phyloP scores from a whole-genome alignment of 2,888 invertebrate genomes.

The Thereva nobilitata region DNA sequence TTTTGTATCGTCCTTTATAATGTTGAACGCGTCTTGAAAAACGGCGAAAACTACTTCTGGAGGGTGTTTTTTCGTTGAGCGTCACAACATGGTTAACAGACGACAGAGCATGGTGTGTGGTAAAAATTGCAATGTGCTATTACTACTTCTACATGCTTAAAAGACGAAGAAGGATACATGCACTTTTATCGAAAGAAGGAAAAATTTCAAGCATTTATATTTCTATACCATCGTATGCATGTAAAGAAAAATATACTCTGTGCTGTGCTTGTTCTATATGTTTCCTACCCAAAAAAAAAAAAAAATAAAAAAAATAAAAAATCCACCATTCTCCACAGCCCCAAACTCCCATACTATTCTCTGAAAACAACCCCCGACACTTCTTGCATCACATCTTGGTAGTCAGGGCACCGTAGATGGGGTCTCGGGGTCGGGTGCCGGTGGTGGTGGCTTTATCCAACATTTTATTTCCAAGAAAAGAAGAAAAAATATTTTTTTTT shows the following conservation, averaged over 20 bases:
- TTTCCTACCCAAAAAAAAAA: background rate
- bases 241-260: constrained; percentile 31
- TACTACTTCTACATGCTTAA: constrained; percentile 39
- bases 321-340: too few relatives aligned
- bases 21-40: constrained; percentile 40
- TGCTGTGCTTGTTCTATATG: constrained; percentile 18
- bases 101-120: constrained; percentile 25
- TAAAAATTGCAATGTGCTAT: constrained; percentile 40
- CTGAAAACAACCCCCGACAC: too few relatives aligned
- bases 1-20: too few relatives aligned
- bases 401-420: too few relatives aligned
- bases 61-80: constrained; percentile 39
- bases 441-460: too few relatives aligned
- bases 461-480: constrained; percentile 25
- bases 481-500: constrained; percentile 13
- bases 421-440: too few relatives aligned
- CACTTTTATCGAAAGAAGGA: constrained; percentile 35
- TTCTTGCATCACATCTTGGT: too few relatives aligned
- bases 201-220: constrained; percentile 25
- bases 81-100: constrained; percentile 28
- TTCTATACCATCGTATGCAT: constrained; percentile 29
- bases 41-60: constrained; percentile 44
- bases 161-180: constrained; percentile 28
- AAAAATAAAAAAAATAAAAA: too few relatives aligned
- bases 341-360: too few relatives aligned